Conservation (phyloP, 53 echinoderm and acorn worm species). For the Zoroaster sp. region DNA sequence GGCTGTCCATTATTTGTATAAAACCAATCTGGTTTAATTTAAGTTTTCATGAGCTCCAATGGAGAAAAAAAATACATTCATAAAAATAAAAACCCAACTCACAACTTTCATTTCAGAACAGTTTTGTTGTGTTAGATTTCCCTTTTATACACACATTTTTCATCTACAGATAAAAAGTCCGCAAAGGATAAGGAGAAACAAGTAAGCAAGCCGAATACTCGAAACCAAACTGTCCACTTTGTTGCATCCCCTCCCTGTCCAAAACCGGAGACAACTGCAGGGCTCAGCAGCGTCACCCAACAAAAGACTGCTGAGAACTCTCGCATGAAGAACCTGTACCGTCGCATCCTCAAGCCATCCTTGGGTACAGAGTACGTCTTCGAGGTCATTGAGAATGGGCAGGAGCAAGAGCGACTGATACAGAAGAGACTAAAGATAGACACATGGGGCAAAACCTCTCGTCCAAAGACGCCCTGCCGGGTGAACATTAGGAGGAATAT, state of each 20-base stretch:
- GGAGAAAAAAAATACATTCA: too few species aligned
- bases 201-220: neutral
- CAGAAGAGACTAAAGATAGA: slow-evolving; percentile 23
- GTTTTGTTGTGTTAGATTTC: neutral
- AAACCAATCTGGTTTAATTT: too few species aligned
- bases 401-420: slow-evolving; percentile 48
- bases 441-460: neutral
- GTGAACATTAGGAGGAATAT: neutral
- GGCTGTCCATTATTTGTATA: too few species aligned
- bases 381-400: slow-evolving; percentile 62
- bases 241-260: neutral
- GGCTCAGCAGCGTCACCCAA: neutral
- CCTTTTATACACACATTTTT: neutral
- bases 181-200: neutral
- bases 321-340: slow-evolving; percentile 84
- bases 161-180: slow-evolving; percentile 2
- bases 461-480: slow-evolving; percentile 14
- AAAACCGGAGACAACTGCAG: neutral
- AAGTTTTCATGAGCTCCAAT: too few species aligned
- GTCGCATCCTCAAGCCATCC: slow-evolving; percentile 67
- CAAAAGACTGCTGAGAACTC: slow-evolving; percentile 35
- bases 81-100: too few species aligned
- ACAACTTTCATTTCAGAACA: too few species aligned
- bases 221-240: neutral
- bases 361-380: slow-evolving; percentile 68